A percentile compares a stretch with the other conserved stretches of the same genome.
phyloP scores from a whole-genome alignment of 2,113 vertebrate species.

The Typhlomys cinereus region DNA sequence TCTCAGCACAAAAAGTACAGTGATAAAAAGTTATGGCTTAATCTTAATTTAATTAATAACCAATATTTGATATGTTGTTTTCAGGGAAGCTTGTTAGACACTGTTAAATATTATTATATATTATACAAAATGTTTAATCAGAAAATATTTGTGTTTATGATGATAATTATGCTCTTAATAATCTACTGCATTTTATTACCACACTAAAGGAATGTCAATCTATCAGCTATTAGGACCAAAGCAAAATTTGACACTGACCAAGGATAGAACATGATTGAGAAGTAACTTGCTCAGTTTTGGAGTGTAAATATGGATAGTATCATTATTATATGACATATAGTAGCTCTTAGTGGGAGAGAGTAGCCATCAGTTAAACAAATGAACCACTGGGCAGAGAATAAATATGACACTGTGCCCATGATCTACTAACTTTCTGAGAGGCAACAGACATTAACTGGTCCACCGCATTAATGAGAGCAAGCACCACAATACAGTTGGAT shows the following conservation, averaged over 20 bases:
- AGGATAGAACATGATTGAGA: conserved; percentile 15
- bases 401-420: conserved; percentile 18
- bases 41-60: conserved; percentile 26
- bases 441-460: conserved; percentile 44
- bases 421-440: conserved; percentile 63
- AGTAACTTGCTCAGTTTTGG: neutral
- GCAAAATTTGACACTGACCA: neutral
- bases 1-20: neutral
- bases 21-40: conserved; percentile 1
- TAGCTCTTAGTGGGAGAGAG: conserved; percentile 32
- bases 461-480: conserved; percentile 45
- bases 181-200: conserved; percentile 21
- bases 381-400: conserved; percentile 61
- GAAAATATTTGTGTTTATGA: neutral
- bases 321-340: conserved; percentile 43
- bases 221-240: neutral
- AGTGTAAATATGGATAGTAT: conserved; percentile 39
- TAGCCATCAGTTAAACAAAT: conserved; percentile 68
- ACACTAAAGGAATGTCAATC: conserved; percentile 2
- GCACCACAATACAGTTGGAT: neutral
- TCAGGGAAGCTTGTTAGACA: conserved; percentile 3
- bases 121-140: neutral
- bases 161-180: conserved; percentile 25
- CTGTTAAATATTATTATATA: neutral
- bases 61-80: conserved; percentile 31